Conservation (phyloP, 2,888 invertebrate genomes). For the Abrostola triplasia region DNA sequence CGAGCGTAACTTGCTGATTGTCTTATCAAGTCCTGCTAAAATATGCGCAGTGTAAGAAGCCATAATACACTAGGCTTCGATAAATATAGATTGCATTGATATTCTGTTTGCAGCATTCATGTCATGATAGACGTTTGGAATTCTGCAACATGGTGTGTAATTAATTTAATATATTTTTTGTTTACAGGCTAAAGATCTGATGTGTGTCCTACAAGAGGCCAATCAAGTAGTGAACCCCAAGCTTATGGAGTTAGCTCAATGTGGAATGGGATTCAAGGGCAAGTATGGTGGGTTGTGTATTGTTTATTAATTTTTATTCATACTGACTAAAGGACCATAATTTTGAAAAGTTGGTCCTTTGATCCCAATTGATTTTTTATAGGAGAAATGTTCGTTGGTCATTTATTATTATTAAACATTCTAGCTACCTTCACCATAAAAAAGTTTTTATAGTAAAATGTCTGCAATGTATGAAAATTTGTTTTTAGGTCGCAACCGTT, state of each 20-base stretch:
- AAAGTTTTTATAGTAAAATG: too few relatives aligned
- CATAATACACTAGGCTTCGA: too few relatives aligned
- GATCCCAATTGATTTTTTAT: background rate
- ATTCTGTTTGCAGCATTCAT: too few relatives aligned
- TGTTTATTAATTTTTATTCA: background rate
- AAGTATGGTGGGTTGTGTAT: slow-evolving; percentile 76
- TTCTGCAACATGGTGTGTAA: background rate
- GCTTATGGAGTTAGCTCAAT: slow-evolving; percentile 92
- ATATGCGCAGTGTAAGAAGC: too few relatives aligned
- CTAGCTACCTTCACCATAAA: too few relatives aligned
- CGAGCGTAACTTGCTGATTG: too few relatives aligned
- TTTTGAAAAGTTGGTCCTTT: background rate
- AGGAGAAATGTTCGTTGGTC: too few relatives aligned
- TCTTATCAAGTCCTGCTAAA: too few relatives aligned
- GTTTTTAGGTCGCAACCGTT: slow-evolving; percentile 72
- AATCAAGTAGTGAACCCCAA: slow-evolving; percentile 98
- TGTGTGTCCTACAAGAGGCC: slow-evolving; percentile 97
- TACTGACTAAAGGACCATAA: background rate
- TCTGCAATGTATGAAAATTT: slow-evolving; percentile 7
- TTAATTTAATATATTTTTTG: background rate
- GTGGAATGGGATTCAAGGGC: slow-evolving; percentile 85
- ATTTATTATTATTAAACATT: too few relatives aligned
- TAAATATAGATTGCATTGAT: too few relatives aligned
- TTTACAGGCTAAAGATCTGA: slow-evolving; percentile 93
- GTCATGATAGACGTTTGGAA: background rate